These are phyloP conservation scores for Gouania willdenowi DNA, from an alignment of 2,797 vertebrate species.

Conservation along the genomic window DNA sequence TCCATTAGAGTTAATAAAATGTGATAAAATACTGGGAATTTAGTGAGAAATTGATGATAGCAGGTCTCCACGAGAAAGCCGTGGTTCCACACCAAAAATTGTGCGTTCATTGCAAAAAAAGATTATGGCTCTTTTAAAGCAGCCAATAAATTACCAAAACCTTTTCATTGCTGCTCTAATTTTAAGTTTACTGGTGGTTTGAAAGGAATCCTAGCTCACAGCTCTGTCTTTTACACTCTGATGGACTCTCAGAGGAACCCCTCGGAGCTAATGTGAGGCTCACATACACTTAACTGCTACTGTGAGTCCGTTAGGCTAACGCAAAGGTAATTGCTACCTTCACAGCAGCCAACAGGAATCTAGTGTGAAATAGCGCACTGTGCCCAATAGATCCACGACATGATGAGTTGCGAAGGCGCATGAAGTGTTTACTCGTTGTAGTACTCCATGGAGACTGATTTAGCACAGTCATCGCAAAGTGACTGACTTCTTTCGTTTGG, in stretches of 20 bases:
- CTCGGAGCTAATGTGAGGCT: slow-evolving; percentile 59
- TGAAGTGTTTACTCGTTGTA: slow-evolving; percentile 73
- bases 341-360: slow-evolving; percentile 65
- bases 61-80: too few species aligned
- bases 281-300: slow-evolving; percentile 70
- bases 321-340: slow-evolving; percentile 75
- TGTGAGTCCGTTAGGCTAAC: slow-evolving; percentile 68
- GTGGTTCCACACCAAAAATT: too few species aligned
- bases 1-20: too few species aligned
- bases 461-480: slow-evolving; percentile 76
- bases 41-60: too few species aligned
- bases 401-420: slow-evolving; percentile 74
- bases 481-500: slow-evolving; percentile 75
- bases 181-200: slow-evolving; percentile 44
- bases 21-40: too few species aligned
- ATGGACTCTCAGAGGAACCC: slow-evolving; percentile 50
- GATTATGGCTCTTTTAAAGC: slow-evolving; percentile 1
- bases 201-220: slow-evolving; percentile 37
- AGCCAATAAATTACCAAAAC: slow-evolving; percentile 10
- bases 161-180: slow-evolving; percentile 27
- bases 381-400: slow-evolving; percentile 69
- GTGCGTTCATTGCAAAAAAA: neutral
- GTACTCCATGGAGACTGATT: slow-evolving; percentile 72
- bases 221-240: slow-evolving; percentile 29
- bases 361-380: slow-evolving; percentile 73